Percentiles rank a stretch among this genome's conserved stretches.
These are phyloP conservation scores for Notolabrus celidotus DNA, from an alignment of 2,797 vertebrate genomes.

Conservation along the genomic window DNA sequence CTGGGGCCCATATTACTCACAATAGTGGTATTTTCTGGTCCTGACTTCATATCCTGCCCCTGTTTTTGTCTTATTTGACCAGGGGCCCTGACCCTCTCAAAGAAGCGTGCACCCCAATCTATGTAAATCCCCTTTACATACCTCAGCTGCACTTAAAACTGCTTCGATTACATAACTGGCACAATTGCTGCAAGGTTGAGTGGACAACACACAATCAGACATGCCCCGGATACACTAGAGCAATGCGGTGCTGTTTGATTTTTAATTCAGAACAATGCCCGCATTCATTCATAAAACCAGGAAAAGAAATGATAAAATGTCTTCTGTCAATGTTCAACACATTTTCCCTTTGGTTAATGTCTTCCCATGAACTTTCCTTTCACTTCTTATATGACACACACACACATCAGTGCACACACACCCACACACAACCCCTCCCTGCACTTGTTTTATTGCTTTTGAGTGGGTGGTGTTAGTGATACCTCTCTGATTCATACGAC, in stretches of 20 bases:
- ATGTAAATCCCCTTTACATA: constrained; percentile 71
- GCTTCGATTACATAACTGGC: constrained; percentile 59
- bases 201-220: constrained; percentile 17
- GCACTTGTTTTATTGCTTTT: constrained; percentile 81
- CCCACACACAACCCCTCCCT: constrained; percentile 45
- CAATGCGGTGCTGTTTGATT: constrained; percentile 33
- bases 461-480: constrained; percentile 83
- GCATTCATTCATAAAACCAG: constrained; percentile 64
- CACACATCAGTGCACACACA: constrained; percentile 21
- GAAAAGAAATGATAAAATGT: constrained; percentile 17
- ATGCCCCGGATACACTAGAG: not conserved
- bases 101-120: constrained; percentile 67
- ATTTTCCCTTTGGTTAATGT: constrained; percentile 33
- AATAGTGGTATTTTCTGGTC: constrained; percentile 70
- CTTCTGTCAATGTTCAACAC: constrained; percentile 60
- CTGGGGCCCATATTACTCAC: constrained; percentile 62
- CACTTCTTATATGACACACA: constrained; percentile 44
- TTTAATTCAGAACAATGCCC: constrained; percentile 55
- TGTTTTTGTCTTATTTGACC: constrained; percentile 69
- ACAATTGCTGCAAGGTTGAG: constrained; percentile 25
- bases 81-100: constrained; percentile 44
- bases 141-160: constrained; percentile 61
- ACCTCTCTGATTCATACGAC: constrained; percentile 79
- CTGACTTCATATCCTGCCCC: constrained; percentile 79
- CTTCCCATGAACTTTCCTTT: constrained; percentile 48